Evolutionary conservation across 1,140 invertebrate species (phyloP), one percentile per base, ranked within the genome.

Genomic region (Littorina saxatilis): DNA sequence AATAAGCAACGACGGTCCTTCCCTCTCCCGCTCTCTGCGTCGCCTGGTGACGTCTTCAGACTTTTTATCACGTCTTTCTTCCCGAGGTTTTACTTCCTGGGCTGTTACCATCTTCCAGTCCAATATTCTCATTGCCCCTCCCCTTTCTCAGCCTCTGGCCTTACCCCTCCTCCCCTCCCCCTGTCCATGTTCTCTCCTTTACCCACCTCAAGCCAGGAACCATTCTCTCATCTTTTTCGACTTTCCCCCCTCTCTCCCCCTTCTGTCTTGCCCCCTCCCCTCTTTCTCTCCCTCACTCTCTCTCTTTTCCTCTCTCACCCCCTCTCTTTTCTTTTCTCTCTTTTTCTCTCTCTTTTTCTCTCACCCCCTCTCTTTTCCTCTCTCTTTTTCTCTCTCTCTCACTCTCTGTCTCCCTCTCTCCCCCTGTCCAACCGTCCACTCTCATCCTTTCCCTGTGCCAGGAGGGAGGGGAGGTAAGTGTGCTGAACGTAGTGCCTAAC

Each of bases 351-450:
- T 32, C 11, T 72, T n/a, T 39, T 4, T 72, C 15, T 72, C 68
- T 43, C 68, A 5, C 32, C 68, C 27, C 68, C 39, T n/a, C n/a
- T n/a, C n/a, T n/a, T n/a, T n/a, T n/a, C n/a, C 11, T 68, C n/a
- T 68, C 63, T 68, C 63, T 68, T 9, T 68, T 35, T 68, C 63
- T 68, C 63, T 13, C 63, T 13, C 63, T 68, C 11, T 29, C 11
- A 68, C 63, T 29, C 63, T 29, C 63, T 29, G n/a, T n/a, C n/a
- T n/a, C n/a, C n/a, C n/a, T n/a, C 27, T 17, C 68, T 39, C 68
- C 17, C 68, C 32, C n/a, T 47, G 37, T 27, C 72, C 35, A 23
- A 13, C 55, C 27, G 20, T 61, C 55, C 55, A n/a, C 55, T 61
- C 55, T 61, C 55, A n/a, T 27, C 27, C 55, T 61, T 27, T 61